Conservation (phyloP, 2,797 vertebrate species). For the Margarornis squamiger region DNA sequence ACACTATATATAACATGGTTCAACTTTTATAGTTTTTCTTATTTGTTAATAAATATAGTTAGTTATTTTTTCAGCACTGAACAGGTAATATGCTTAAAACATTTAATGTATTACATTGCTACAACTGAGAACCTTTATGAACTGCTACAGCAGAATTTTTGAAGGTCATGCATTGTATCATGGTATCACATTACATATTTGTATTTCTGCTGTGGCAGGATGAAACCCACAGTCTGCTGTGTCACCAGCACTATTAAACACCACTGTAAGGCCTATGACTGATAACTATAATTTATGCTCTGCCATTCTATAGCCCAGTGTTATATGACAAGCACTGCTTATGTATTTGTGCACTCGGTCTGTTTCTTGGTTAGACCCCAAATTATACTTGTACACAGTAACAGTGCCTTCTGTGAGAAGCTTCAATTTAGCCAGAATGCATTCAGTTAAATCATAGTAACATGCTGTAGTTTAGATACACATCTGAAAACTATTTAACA, state of each 20-base stretch:
- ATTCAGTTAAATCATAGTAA: neutral
- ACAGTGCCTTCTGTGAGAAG: neutral
- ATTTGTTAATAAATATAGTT: neutral
- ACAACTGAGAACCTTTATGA: neutral
- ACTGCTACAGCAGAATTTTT: neutral
- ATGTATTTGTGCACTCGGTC: neutral
- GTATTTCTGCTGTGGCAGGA: neutral
- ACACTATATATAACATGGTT: neutral
- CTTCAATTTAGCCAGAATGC: neutral
- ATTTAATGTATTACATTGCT: neutral
- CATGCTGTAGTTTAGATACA: neutral
- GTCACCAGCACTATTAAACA: neutral
- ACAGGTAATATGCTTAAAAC: neutral
- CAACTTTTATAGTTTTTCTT: neutral
- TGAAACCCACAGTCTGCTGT: neutral
- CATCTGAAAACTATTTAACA: slow-evolving; percentile 26
- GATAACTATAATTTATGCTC: neutral
- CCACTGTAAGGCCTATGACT: neutral
- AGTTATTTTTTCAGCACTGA: neutral
- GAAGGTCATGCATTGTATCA: neutral
- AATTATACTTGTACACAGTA: neutral
- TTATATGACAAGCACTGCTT: neutral
- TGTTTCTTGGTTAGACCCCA: neutral
- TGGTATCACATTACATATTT: neutral
- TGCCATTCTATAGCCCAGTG: neutral